Conservation (phyloP, 2,797 vertebrate genomes). For the Lacerta viridis region DNA sequence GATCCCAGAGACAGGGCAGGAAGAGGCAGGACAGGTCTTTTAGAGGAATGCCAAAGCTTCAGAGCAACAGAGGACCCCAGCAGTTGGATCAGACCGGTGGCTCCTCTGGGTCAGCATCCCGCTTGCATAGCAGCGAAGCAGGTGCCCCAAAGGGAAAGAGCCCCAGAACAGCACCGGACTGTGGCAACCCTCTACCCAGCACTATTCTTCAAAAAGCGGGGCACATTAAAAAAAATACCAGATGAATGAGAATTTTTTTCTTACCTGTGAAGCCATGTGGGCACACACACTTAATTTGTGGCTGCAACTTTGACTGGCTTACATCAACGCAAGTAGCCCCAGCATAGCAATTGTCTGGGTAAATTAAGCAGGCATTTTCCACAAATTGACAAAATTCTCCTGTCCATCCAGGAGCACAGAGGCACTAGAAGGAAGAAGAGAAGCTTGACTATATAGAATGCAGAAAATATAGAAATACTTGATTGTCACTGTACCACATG, state of each 20-base stretch:
- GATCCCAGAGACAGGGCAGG: too few species aligned
- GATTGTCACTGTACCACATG: too few species aligned
- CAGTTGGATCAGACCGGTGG: too few species aligned
- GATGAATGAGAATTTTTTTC: constrained; percentile 15
- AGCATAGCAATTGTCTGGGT: constrained; percentile 77
- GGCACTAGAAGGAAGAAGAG: constrained; percentile 76
- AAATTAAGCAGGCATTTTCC: constrained; percentile 82
- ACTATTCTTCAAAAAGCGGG: too few species aligned
- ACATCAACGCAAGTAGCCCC: constrained; percentile 82
- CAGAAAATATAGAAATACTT: too few species aligned
- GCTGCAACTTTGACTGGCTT: constrained; percentile 74
- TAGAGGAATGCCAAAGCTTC: neutral
- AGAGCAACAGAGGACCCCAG: neutral
- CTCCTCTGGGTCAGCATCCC: too few species aligned
- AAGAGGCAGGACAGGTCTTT: too few species aligned
- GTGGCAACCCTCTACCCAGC: too few species aligned
- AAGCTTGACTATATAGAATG: neutral
- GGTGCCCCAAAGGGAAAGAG: too few species aligned
- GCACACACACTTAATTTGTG: constrained; percentile 81
- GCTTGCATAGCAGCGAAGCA: too few species aligned
- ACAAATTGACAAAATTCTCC: constrained; percentile 84
- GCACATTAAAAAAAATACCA: too few species aligned
- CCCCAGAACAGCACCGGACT: too few species aligned
- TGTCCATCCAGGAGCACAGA: constrained; percentile 82
- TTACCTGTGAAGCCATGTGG: constrained; percentile 83